Percentiles rank a stretch among this genome's conserved stretches.
These are phyloP conservation scores for Baronia brevicornis DNA, from an alignment of 2,888 invertebrate genomes.

Conservation along the genomic window DNA sequence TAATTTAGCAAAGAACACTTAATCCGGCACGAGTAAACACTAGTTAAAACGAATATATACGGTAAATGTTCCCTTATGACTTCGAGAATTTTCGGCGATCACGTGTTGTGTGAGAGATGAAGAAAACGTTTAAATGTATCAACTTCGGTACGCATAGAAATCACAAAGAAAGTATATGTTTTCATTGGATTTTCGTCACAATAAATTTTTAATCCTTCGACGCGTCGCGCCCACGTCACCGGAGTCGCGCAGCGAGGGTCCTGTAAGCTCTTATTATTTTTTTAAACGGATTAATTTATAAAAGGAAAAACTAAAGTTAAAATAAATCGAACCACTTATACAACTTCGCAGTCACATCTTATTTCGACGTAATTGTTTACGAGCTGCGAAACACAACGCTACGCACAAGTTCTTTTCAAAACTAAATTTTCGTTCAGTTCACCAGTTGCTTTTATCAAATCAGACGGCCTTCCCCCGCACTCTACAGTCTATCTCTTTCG, in stretches of 20 bases:
- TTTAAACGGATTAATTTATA: slow-evolving; percentile 28
- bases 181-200: slow-evolving; percentile 57
- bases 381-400: slow-evolving; percentile 36
- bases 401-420: slow-evolving; percentile 48
- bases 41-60: slow-evolving; percentile 38
- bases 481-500: slow-evolving; percentile 42
- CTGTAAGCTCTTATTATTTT: slow-evolving; percentile 24
- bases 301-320: slow-evolving; percentile 35
- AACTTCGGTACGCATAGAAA: slow-evolving; percentile 39
- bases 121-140: slow-evolving; percentile 44
- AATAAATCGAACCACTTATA: slow-evolving; percentile 50
- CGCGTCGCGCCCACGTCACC: slow-evolving; percentile 65
- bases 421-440: slow-evolving; percentile 66
- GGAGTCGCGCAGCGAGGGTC: slow-evolving; percentile 36
- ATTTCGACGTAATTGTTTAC: slow-evolving; percentile 42
- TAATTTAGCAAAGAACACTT: slow-evolving; percentile 60
- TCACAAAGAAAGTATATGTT: slow-evolving; percentile 52
- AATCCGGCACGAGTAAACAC: slow-evolving; percentile 50
- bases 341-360: slow-evolving; percentile 62
- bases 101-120: slow-evolving; percentile 49
- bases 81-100: slow-evolving; percentile 65
- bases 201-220: slow-evolving; percentile 61
- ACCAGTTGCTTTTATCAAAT: slow-evolving; percentile 73
- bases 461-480: slow-evolving; percentile 54
- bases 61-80: slow-evolving; percentile 35